phyloP scores from a whole-genome alignment of 2,888 invertebrate genomes.

The Leptopilina myrica region DNA sequence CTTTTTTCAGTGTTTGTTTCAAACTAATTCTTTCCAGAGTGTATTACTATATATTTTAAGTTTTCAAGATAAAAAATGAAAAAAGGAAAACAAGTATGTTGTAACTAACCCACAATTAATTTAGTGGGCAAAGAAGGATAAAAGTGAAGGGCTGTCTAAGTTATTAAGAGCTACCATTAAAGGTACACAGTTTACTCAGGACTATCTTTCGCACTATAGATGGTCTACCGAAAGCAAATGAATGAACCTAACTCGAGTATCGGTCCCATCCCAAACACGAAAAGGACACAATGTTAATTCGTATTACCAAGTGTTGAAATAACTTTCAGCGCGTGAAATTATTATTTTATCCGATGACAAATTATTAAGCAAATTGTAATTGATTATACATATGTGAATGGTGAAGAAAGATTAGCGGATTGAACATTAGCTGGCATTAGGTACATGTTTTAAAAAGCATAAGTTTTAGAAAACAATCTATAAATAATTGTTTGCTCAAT shows the following conservation, averaged over 20 bases:
- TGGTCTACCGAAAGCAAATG: constrained; percentile 74
- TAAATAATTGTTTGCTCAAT: no score
- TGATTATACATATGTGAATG: no score
- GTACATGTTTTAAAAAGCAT: no score
- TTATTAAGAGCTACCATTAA: constrained; percentile 76
- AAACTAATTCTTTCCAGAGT: neutral
- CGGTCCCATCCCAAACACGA: constrained; percentile 63
- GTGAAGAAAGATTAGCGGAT: no score
- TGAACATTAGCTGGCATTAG: no score
- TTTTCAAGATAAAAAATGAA: constrained; percentile 46
- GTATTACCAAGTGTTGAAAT: neutral
- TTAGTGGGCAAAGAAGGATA: constrained; percentile 68
- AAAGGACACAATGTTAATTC: neutral
- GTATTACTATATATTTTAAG: constrained; percentile 52
- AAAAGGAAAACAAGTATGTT: constrained; percentile 49
- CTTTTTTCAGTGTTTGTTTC: no score
- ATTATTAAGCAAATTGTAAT: no score
- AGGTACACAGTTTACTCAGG: constrained; percentile 70
- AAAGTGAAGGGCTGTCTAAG: constrained; percentile 61
- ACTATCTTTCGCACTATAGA: constrained; percentile 76
- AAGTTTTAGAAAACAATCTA: no score
- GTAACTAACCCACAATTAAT: constrained; percentile 54
- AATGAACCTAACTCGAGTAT: constrained; percentile 71
- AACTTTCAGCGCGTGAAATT: no score
- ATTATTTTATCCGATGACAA: no score